These are phyloP conservation scores for Ophion ellenae DNA, from an alignment of 2,888 invertebrate genomes.

Conservation along the genomic window DNA sequence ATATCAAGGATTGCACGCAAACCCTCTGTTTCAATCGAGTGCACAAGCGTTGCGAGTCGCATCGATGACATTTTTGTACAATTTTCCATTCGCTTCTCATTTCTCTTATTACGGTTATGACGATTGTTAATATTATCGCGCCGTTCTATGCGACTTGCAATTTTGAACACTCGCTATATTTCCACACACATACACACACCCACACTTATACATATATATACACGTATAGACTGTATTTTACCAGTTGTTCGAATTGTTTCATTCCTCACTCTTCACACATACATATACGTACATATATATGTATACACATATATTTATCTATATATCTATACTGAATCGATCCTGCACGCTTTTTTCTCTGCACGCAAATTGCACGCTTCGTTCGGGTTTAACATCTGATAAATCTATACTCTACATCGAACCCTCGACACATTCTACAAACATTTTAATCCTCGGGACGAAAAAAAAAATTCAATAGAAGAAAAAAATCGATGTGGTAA, in stretches of 20 bases:
- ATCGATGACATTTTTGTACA: conserved; percentile 13
- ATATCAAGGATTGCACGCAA: conserved; percentile 62
- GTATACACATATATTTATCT: conserved; percentile 30
- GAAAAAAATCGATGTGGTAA: not conserved
- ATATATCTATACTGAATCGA: conserved; percentile 23
- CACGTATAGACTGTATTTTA: conserved; percentile 20
- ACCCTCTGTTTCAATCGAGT: conserved; percentile 47
- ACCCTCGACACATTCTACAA: conserved; percentile 27
- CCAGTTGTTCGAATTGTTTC: conserved; percentile 65
- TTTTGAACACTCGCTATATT: conserved; percentile 26
- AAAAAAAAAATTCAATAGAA: not conserved
- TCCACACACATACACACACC: conserved; percentile 4
- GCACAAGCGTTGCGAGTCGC: conserved; percentile 36
- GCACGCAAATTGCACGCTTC: conserved; percentile 82
- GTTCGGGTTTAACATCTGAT: conserved; percentile 73
- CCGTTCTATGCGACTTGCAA: conserved; percentile 34
- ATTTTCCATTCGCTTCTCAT: not conserved
- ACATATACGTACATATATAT: conserved; percentile 45
- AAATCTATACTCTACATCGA: conserved; percentile 65
- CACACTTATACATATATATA: conserved; percentile 4
- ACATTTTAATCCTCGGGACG: not conserved
- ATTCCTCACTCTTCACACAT: conserved; percentile 67
- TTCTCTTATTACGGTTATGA: not conserved
- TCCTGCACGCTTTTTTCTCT: conserved; percentile 81
- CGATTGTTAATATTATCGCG: not conserved